Evolutionary conservation across 1,140 invertebrate genomes (phyloP), one percentile per base, ranked within the genome.

Genomic region (Trypoxylus dichotomus): DNA sequence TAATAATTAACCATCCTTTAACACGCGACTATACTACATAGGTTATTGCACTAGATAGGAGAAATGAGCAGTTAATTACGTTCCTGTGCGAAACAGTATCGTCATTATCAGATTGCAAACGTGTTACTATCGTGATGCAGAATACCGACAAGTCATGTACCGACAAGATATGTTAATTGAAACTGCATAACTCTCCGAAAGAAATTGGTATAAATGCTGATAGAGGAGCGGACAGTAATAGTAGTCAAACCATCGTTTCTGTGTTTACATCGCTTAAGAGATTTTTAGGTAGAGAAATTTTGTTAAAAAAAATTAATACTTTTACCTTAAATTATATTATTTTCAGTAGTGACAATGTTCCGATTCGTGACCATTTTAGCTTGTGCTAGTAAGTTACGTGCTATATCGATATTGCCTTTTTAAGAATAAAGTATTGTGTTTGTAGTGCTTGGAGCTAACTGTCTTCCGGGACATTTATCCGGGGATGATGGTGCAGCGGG

Each of bases 311-410:
- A 27, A 29, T n/a, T 5, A 37, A 37, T 37, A 37, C 10, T 58
- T 21, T 58, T 13, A 0, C 6, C 6, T 27, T 27, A 68, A 68
- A 68, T 1, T 68, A 10, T 27, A 5, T 27, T 68, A 29, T 15
- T 68, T 68, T 68, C 60, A 68, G 21, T 25, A 29, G 21, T 27
- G 19, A 68, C 24, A 68, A 78, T 78, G 77, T 75, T 78, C 21
- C 74, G 47, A 37, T 78, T 75, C 77, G 29, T 78, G 41, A 21
- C 27, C 41, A 43, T 78, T 15, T 21, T 73, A 58, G 27, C 37
- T 71, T 75, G 73, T 21, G 7, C 63, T 43, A n/a, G 77, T 78
- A 75, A 75, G 77, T 75, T 42, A 13, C 41, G 7, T 25, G 1
- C 11, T n/a, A 54, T 21, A 54, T 3, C 19, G 19, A 19, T 2